Conservation (phyloP, 2,113 vertebrate genomes). For the Diadophis punctatus region DNA sequence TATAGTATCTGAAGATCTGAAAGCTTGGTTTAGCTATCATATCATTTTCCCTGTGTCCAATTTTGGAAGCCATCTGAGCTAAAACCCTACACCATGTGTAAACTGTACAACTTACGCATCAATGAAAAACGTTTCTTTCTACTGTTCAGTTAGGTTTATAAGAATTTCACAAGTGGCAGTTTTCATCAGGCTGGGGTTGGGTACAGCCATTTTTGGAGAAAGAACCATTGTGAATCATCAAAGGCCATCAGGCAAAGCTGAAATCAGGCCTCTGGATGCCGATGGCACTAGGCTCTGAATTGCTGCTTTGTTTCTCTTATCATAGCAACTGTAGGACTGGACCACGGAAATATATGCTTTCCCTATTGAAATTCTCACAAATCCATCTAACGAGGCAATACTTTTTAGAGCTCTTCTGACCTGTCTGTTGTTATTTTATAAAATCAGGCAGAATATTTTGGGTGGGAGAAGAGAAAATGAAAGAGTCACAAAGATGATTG, state of each 20-base stretch:
- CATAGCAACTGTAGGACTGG: conserved; percentile 13
- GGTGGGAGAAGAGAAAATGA: neutral
- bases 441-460: neutral
- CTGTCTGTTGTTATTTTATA: neutral
- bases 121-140: neutral
- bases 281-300: neutral
- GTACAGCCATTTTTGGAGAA: neutral
- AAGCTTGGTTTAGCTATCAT: neutral
- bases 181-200: neutral
- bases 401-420: neutral
- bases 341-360: neutral
- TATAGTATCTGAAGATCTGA: neutral
- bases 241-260: neutral
- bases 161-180: neutral
- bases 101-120: neutral
- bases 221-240: neutral
- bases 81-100: neutral
- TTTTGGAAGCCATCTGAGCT: neutral
- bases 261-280: neutral
- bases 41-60: neutral
- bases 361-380: neutral
- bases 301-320: conserved; percentile 24
- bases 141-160: neutral
- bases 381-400: neutral
- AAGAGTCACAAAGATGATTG: neutral